Evolutionary conservation across 2,113 vertebrate species (phyloP), one percentile per base, ranked within the genome.

Genomic region (Tauraco erythrolophus): DNA sequence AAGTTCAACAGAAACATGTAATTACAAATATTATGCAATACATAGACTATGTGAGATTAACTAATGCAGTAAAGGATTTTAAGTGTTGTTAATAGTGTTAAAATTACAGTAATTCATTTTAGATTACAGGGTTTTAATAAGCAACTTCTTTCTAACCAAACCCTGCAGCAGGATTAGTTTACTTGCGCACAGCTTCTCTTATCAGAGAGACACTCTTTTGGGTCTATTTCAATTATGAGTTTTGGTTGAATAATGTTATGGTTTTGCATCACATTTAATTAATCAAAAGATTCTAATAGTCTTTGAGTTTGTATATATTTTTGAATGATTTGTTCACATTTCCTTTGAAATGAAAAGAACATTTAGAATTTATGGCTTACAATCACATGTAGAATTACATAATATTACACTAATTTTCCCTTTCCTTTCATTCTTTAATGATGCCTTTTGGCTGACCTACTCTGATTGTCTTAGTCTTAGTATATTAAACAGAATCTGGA

Each of bases 381-480:
- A 46, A 28, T 56, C 30, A 13, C 46, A 11, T 25, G 4, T 3
- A 2, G 28, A 76, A 3, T 88, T 39, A 78, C 87, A 54, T 56
- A 43, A 64, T 81, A 22, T 56, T 89, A 25, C 6, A 50, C 9
- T 78, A 22, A 82, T 90, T 82, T 88, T 71, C 48, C 14, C 16
- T 84, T 93, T 66, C 19, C 31, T 86, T 92, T 93, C 2, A 51
- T 83, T 91, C 33, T 91, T 57, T 64, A 83, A 62, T 69, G 43
- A 64, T 68, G 23, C 1, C 33, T 91, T 92, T 79, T 4, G 4
- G 18, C 35, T 83, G 57, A 71, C 23, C 12, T 3, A 43, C 19
- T 71, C 71, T 91, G 35, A 84, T 7, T 76, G 70, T 68, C 7
- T 54, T 69, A 50, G 33, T 51, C 31, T 76, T 89, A 46, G 56